phyloP scores from a whole-genome alignment of 2,888 invertebrate genomes.

The Macrophya alboannulata region DNA sequence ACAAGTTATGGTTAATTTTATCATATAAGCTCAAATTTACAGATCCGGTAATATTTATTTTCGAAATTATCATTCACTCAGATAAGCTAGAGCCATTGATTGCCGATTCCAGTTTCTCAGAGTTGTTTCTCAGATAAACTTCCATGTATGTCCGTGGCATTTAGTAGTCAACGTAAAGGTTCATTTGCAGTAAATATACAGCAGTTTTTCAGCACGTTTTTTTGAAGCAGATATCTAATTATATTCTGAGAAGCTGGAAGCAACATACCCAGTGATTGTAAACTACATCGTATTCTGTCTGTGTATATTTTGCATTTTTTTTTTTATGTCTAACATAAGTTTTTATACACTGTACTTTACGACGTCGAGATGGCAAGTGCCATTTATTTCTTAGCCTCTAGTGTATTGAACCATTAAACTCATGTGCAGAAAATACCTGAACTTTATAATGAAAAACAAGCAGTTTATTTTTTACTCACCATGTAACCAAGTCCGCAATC shows the following conservation, averaged over 20 bases:
- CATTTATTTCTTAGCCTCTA: constrained; percentile 22
- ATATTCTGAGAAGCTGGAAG: not conserved
- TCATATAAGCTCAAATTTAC: not conserved
- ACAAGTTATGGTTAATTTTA: not conserved
- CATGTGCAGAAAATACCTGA: not conserved
- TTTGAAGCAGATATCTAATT: not conserved
- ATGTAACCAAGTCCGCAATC: constrained; percentile 8
- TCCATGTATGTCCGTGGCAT: not conserved
- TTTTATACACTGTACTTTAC: constrained; percentile 1
- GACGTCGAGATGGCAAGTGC: constrained; percentile 29
- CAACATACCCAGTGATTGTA: not conserved
- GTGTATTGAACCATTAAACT: not conserved
- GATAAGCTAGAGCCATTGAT: not conserved
- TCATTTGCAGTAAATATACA: not conserved
- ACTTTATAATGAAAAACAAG: constrained; percentile 6
- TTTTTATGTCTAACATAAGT: not conserved
- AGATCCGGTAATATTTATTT: not conserved
- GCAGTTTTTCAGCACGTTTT: not conserved
- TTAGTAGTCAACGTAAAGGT: not conserved
- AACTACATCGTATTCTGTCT: not conserved
- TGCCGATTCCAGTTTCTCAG: not conserved
- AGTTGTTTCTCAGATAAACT: not conserved
- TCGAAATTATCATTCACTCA: not conserved
- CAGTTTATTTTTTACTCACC: constrained; percentile 1
- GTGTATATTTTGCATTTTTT: not conserved